Percentiles rank a stretch among this genome's conserved stretches.
These are phyloP conservation scores for Otolemur crassicaudatus DNA, from an alignment of 2,797 vertebrate species.

Conservation along the genomic window DNA sequence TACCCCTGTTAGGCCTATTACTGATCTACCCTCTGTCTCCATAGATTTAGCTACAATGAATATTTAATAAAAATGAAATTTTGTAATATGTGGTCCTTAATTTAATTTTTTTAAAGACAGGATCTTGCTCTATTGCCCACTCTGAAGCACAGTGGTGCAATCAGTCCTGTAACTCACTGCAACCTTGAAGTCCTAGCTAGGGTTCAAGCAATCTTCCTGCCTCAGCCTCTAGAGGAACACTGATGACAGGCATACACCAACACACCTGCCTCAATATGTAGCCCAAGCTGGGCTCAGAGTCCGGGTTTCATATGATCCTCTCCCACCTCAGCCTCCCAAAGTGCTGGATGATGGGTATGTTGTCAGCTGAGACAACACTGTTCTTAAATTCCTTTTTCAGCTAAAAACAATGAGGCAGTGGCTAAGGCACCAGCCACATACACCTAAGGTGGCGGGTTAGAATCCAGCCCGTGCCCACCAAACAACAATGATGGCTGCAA, in stretches of 20 bases:
- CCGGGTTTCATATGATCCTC: background rate
- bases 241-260: background rate
- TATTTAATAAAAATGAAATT: no score
- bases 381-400: background rate
- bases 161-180: background rate
- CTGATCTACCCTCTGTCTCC: no score
- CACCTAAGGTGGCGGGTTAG: no score
- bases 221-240: background rate
- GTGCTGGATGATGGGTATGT: background rate
- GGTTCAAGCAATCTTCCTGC: background rate
- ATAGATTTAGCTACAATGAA: no score
- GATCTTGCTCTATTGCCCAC: background rate
- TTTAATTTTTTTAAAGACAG: background rate
- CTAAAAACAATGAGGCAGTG: background rate
- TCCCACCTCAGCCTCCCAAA: background rate
- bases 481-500: no score
- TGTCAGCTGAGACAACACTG: background rate
- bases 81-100: no score
- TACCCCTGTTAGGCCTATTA: no score
- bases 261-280: background rate
- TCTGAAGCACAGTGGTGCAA: background rate
- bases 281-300: background rate
- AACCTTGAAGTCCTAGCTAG: background rate
- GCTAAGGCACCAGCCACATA: no score
- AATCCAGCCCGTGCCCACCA: no score